Evolutionary conservation across 30 jellyfish, hydroid and myxozoan species (phyloP).

Genomic region (Aurelia sp.): DNA sequence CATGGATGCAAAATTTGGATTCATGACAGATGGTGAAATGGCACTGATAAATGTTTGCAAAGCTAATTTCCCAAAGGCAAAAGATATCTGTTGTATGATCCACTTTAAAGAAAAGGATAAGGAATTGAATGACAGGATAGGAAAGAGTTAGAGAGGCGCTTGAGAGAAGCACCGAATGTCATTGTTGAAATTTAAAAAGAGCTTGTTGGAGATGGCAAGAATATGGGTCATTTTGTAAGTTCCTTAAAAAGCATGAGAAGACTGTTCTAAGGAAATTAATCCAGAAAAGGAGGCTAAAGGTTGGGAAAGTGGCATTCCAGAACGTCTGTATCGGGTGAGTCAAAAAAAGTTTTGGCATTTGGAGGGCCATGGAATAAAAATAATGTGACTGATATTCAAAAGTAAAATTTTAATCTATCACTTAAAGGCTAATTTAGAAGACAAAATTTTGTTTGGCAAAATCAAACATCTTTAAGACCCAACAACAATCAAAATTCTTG

Average conservation of each 20-base stretch:
- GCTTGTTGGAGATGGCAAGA: not conserved
- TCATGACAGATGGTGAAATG: slow-evolving; percentile 31
- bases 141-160: not conserved
- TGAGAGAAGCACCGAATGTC: not conserved
- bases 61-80: slow-evolving; percentile 9
- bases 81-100: slow-evolving; percentile 15
- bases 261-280: not conserved
- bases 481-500: no score
- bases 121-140: slow-evolving; percentile 16
- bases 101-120: slow-evolving; percentile 18
- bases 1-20: slow-evolving; percentile 1
- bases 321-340: no score
- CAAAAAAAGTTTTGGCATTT: no score
- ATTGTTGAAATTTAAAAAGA: not conserved
- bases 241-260: slow-evolving; percentile 7
- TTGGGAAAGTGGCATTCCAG: not conserved
- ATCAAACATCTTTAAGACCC: no score
- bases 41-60: slow-evolving; percentile 35
- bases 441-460: no score
- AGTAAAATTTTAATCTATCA: no score
- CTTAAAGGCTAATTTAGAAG: no score
- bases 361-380: no score
- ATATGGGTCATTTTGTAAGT: not conserved
- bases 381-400: no score
- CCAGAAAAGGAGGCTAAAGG: not conserved